phyloP scores from a whole-genome alignment of 2,797 vertebrate species.

The Lagorchestes hirsutus region DNA sequence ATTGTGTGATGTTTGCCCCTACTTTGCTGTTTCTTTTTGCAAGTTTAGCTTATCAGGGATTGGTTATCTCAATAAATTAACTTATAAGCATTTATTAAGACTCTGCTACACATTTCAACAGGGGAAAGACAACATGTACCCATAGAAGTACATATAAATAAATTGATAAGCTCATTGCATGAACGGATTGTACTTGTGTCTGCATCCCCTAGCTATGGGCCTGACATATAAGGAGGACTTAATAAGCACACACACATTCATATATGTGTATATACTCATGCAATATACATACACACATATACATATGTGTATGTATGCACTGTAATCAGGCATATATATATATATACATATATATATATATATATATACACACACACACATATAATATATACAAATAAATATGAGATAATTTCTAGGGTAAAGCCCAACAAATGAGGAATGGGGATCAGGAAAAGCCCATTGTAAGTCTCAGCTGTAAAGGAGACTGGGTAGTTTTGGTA shows the following conservation, averaged over 20 bases:
- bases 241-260: not conserved
- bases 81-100: not conserved
- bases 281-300: not conserved
- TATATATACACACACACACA: no score
- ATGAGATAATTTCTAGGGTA: not conserved
- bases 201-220: not conserved
- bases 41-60: not conserved
- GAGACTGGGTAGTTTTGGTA: no score
- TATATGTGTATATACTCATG: no score
- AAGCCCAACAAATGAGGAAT: not conserved
- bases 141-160: not conserved
- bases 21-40: not conserved
- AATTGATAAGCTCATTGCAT: not conserved
- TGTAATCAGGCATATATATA: no score
- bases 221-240: not conserved
- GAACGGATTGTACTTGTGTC: not conserved
- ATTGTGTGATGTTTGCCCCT: not conserved
- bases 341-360: no score
- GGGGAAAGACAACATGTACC: not conserved
- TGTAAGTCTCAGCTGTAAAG: not conserved
- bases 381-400: not conserved
- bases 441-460: not conserved
- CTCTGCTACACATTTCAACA: not conserved
- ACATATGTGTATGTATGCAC: no score
- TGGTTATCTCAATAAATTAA: not conserved